Base-by-base conservation (phyloP, 2,113 vertebrate genomes). In the Phycodurus eques region DNA sequence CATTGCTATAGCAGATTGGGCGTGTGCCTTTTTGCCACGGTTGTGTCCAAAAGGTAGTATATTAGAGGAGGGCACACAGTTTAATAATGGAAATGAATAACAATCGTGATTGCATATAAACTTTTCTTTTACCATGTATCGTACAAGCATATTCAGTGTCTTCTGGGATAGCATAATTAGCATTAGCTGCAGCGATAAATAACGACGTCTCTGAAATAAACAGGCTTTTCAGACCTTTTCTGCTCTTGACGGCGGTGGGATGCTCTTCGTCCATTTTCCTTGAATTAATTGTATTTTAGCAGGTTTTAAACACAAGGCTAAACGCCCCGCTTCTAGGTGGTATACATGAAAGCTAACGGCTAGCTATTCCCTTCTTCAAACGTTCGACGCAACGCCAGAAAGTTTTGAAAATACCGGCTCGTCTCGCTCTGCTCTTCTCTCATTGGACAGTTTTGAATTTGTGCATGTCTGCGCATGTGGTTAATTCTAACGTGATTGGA, bases 361-460 rank as follows among this genome's bases (percentile, higher is more conserved):
- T 14, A 20, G 19, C 49, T 7, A 7, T 11, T n/a, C 3, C 1
- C 9, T 56, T 8, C 53, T 19, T 70, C 71, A n/a, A 10, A 54
- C 51, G 7, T 2, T 3, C 19, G 20, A 11, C 20, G 53, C 53
- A 4, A n/a, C 11, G 8, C 2, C 13, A 22, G n/a, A 60, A 72
- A 64, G 43, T 27, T 20, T 91, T 83, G 71, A 91, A 91, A 76
- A 47, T 57, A 7, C 83, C 81, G 76, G 70, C 13, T 7, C 5
- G 2, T 0, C 9, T 53, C 57, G 4, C 33, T 17, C 31, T 1
- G 35, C 54, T 73, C n/a, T 15, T 68, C 57, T 72, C 71, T 82
- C 74, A 90, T 90, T 88, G 89, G 89, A 22, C 42, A 1, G 0
- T 86, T 89, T 84, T 14, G 79, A 86, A 69, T 27, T 71, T 60